Conservation (phyloP, 1,140 invertebrate genomes). For the Amyelois transitella region DNA sequence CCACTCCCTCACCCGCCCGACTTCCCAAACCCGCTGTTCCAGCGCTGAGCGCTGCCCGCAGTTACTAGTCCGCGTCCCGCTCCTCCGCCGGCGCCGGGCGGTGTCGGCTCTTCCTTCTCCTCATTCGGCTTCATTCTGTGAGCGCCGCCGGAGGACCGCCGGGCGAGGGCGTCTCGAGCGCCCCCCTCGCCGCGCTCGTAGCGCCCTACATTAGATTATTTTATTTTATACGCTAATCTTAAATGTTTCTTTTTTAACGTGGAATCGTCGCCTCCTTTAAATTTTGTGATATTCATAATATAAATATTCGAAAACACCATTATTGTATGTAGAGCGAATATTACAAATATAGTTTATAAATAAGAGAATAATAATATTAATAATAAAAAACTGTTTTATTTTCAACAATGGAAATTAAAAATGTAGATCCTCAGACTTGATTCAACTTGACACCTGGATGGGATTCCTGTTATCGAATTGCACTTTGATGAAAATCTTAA, state of each 20-base stretch:
- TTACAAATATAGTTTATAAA: conserved; percentile 50
- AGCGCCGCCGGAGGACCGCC: conserved; percentile 68
- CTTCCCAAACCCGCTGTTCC: conserved; percentile 95
- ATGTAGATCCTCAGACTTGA: too few relatives aligned
- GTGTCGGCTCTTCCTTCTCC: conserved; percentile 63
- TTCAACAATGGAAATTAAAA: neutral
- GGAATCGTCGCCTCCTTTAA: conserved; percentile 62
- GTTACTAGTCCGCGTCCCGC: conserved; percentile 80
- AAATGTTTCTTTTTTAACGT: conserved; percentile 46
- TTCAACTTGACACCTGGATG: too few relatives aligned
- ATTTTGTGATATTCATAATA: conserved; percentile 72
- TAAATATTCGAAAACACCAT: conserved; percentile 67
- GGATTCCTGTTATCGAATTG: too few relatives aligned
- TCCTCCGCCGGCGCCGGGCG: conserved; percentile 71
- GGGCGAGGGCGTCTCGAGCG: conserved; percentile 57
- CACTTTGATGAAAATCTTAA: too few relatives aligned
- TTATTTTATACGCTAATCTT: conserved; percentile 35
- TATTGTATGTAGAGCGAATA: conserved; percentile 49
- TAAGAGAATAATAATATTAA: conserved; percentile 57
- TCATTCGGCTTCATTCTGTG: conserved; percentile 46
- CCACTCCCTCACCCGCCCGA: conserved; percentile 95
- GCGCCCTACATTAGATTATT: conserved; percentile 38
- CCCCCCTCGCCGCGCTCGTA: conserved; percentile 50
- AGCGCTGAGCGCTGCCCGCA: conserved; percentile 79
- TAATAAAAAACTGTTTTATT: conserved; percentile 31